Percentiles rank a stretch among this genome's conserved stretches.
Evolutionary conservation across 64 coral and sea anemone species (phyloP).

Genomic region (Dendrophyllia cribrosa): DNA sequence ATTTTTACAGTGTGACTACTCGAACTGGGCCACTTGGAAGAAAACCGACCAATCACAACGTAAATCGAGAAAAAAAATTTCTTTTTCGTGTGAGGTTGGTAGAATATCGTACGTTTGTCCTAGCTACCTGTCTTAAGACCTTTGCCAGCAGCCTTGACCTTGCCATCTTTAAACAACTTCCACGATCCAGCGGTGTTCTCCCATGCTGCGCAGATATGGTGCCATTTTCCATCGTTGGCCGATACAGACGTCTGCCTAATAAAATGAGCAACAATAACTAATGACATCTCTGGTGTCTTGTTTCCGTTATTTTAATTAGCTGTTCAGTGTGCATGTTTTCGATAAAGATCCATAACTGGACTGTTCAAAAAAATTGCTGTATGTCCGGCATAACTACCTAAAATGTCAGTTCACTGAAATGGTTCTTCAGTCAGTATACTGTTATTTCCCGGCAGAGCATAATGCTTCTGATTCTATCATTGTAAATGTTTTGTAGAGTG

Average conservation of each 20-base stretch:
- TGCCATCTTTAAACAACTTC: neutral
- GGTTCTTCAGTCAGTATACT: too few species aligned
- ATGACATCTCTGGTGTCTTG: neutral
- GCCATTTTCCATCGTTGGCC: constrained; percentile 63
- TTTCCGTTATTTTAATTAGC: neutral
- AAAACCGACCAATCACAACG: neutral
- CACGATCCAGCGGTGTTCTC: constrained; percentile 59
- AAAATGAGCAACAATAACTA: neutral
- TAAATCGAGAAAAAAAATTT: neutral
- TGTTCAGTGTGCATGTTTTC: too few species aligned
- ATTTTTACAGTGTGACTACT: too few species aligned
- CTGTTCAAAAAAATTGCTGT: too few species aligned
- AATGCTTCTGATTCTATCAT: too few species aligned
- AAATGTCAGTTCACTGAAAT: too few species aligned
- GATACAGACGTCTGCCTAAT: neutral
- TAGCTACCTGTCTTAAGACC: neutral
- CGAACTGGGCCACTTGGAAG: too few species aligned
- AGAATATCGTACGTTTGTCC: neutral
- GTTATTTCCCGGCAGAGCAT: too few species aligned
- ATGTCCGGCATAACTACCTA: too few species aligned
- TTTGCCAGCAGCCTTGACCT: neutral
- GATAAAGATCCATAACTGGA: too few species aligned
- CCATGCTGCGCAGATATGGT: constrained; percentile 63
- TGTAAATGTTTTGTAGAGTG: too few species aligned
- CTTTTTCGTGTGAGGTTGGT: neutral